Evolutionary conservation across 2,888 invertebrate genomes (phyloP).

Genomic region (Phyllotreta cruciferae): DNA sequence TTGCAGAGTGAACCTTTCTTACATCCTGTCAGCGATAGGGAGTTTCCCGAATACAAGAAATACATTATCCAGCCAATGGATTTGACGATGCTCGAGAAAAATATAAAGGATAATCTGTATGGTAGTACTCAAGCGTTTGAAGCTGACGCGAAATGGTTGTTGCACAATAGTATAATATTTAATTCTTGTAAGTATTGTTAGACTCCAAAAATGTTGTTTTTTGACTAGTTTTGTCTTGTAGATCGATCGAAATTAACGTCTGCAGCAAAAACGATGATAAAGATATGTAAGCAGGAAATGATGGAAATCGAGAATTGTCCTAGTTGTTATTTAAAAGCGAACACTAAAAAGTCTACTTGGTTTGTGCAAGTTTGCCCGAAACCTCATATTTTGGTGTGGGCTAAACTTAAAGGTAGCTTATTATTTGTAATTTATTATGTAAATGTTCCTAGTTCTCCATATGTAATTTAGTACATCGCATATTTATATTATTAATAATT

Average conservation of each 20-base stretch:
- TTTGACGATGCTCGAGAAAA: slow-evolving; percentile 75
- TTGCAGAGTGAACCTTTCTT: slow-evolving; percentile 79
- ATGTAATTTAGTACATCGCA: too few species aligned
- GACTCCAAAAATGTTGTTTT: neutral
- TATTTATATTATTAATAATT: slow-evolving; percentile 31
- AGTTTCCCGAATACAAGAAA: slow-evolving; percentile 79
- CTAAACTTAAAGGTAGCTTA: slow-evolving; percentile 81
- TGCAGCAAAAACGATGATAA: slow-evolving; percentile 79
- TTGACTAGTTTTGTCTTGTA: slow-evolving; percentile 55
- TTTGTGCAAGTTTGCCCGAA: slow-evolving; percentile 90
- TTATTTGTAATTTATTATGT: neutral
- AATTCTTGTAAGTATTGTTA: slow-evolving; percentile 76
- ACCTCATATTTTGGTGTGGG: slow-evolving; percentile 94
- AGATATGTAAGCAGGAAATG: slow-evolving; percentile 87
- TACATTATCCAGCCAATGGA: slow-evolving; percentile 91
- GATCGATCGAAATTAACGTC: slow-evolving; percentile 80
- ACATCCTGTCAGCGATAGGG: slow-evolving; percentile 73
- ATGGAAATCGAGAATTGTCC: slow-evolving; percentile 93
- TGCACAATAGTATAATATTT: slow-evolving; percentile 91
- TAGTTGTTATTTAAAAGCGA: slow-evolving; percentile 88
- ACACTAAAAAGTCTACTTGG: slow-evolving; percentile 82
- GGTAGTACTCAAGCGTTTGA: slow-evolving; percentile 89
- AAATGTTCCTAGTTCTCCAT: too few species aligned
- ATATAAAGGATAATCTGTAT: slow-evolving; percentile 78
- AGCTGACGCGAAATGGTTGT: slow-evolving; percentile 91